phyloP scores from a whole-genome alignment of 2,113 vertebrate genomes.

The Machaerirhynchus nigripectus region DNA sequence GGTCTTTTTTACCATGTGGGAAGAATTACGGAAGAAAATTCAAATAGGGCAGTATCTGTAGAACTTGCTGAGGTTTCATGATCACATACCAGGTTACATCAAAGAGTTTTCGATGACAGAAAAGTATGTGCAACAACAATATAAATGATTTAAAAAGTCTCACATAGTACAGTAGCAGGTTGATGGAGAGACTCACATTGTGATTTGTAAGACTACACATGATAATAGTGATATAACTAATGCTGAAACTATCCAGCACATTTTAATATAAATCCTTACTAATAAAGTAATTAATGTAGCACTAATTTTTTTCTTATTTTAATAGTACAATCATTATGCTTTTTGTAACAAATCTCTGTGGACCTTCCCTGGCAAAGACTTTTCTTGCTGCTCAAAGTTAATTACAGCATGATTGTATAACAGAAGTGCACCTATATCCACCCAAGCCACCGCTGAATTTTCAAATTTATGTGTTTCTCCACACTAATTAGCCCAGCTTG shows the following conservation, averaged over 20 bases:
- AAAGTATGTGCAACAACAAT: not conserved
- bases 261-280: not conserved
- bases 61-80: not conserved
- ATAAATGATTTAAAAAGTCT: not conserved
- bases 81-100: not conserved
- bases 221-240: not conserved
- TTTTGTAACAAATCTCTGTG: not conserved
- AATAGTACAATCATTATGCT: not conserved
- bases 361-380: not conserved
- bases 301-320: not conserved
- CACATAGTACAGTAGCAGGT: not conserved
- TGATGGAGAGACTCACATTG: not conserved
- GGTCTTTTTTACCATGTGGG: not conserved
- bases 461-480: not conserved
- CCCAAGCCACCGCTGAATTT: not conserved
- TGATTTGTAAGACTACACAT: not conserved
- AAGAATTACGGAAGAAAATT: not conserved
- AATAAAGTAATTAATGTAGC: not conserved
- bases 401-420: not conserved
- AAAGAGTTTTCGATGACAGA: not conserved
- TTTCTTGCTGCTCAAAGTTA: not conserved
- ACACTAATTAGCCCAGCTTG: not conserved
- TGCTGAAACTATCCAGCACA: not conserved
- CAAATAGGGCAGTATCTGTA: not conserved
- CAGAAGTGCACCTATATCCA: not conserved